Percentiles rank a stretch among this genome's conserved stretches.
phyloP scores from a whole-genome alignment of 2,888 invertebrate species.

The Heterodera filipjevi region DNA sequence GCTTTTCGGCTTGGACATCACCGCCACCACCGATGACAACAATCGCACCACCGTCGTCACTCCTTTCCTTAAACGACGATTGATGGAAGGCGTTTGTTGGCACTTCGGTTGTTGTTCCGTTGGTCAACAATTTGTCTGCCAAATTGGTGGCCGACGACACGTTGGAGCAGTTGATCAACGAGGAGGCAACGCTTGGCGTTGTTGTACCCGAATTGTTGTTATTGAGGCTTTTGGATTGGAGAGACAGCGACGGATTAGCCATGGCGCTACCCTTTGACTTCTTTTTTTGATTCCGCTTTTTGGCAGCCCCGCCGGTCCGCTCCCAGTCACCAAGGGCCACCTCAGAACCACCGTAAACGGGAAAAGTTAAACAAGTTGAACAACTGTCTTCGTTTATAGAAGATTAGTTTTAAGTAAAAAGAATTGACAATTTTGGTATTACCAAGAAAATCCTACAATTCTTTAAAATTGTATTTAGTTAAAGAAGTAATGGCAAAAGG shows the following conservation, averaged over 20 bases:
- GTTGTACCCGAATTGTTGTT: slow-evolving; percentile 13
- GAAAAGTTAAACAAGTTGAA: too few relatives aligned
- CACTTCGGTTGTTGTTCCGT: background rate
- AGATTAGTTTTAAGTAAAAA: background rate
- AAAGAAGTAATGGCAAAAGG: too few relatives aligned
- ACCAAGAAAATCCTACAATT: too few relatives aligned
- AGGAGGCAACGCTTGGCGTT: background rate
- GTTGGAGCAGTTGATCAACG: slow-evolving; percentile 1
- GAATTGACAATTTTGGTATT: too few relatives aligned
- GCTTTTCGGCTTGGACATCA: too few relatives aligned
- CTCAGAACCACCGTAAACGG: slow-evolving; percentile 49
- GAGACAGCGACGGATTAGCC: slow-evolving; percentile 12
- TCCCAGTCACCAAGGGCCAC: slow-evolving; percentile 62
- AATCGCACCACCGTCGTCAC: background rate
- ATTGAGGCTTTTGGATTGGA: slow-evolving; percentile 8
- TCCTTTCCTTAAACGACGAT: too few relatives aligned
- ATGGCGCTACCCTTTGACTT: slow-evolving; percentile 36
- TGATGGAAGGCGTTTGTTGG: background rate
- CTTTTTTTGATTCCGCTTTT: slow-evolving; percentile 55
- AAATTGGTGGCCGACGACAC: slow-evolving; percentile 16
- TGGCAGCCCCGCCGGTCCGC: slow-evolving; percentile 41
- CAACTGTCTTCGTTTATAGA: too few relatives aligned
- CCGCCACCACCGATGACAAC: too few relatives aligned
- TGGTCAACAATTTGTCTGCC: slow-evolving; percentile 10
- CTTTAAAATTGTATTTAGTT: too few relatives aligned